phyloP scores from a whole-genome alignment of 2,888 invertebrate genomes.

The Epinotia nisella region DNA sequence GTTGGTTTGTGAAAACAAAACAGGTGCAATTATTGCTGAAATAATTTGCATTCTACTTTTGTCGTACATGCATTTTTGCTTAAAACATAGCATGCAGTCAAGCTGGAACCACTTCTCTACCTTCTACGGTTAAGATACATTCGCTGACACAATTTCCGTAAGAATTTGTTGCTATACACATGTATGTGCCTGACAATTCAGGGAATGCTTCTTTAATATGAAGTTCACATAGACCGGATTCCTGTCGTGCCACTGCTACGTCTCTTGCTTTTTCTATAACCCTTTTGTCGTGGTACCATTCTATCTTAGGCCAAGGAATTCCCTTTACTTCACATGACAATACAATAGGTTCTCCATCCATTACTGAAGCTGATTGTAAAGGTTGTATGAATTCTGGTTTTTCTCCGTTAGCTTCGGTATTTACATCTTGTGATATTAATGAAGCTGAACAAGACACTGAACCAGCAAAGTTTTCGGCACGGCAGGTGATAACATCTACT shows the following conservation, averaged over 20 bases:
- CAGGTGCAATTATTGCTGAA: conserved; percentile 29
- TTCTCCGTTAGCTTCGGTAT: conserved; percentile 65
- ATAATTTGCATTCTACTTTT: conserved; percentile 35
- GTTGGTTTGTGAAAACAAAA: conserved; percentile 44
- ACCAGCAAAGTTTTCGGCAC: conserved; percentile 95
- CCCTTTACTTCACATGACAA: conserved; percentile 90
- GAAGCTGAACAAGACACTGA: conserved; percentile 94
- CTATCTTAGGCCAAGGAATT: conserved; percentile 90
- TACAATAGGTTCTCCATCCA: conserved; percentile 95
- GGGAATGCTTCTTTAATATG: conserved; percentile 94
- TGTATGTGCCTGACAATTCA: conserved; percentile 95
- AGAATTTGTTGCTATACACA: conserved; percentile 92
- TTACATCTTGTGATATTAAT: conserved; percentile 85
- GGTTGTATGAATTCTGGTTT: conserved; percentile 91
- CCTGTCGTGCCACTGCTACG: conserved; percentile 89
- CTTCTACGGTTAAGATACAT: conserved; percentile 92
- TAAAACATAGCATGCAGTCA: conserved; percentile 58
- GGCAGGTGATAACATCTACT: conserved; percentile 92
- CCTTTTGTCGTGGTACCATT: conserved; percentile 91
- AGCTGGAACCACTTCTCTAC: conserved; percentile 79
- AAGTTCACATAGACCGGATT: conserved; percentile 91
- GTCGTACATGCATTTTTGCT: conserved; percentile 49
- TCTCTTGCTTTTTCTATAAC: conserved; percentile 91
- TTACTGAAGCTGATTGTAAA: conserved; percentile 90
- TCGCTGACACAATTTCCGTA: conserved; percentile 92